Percentiles rank a stretch among this genome's conserved stretches.
Evolutionary conservation across 1,140 invertebrate species (phyloP).

Genomic region (Zaprionus vittiger): DNA sequence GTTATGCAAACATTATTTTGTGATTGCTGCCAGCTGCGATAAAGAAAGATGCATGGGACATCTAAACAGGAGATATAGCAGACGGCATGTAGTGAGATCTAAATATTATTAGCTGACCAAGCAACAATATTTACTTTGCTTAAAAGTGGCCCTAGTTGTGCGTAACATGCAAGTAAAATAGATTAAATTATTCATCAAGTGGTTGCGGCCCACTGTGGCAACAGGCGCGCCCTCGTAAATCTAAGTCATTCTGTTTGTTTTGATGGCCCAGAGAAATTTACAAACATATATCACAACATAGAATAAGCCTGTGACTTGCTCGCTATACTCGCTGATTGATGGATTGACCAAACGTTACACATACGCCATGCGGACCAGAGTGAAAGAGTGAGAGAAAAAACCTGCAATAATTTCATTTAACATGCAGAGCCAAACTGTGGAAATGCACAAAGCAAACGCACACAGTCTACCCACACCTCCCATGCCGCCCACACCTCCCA

Average conservation of each 20-base stretch:
- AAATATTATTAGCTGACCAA: slow-evolving; percentile 2
- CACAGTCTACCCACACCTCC: neutral
- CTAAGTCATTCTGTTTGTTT: slow-evolving; percentile 56
- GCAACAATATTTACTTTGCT: slow-evolving; percentile 1
- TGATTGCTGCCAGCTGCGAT: neutral
- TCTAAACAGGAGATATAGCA: neutral
- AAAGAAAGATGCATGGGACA: neutral
- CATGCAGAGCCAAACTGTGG: slow-evolving; percentile 67
- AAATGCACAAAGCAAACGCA: slow-evolving; percentile 22
- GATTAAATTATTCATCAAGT: slow-evolving; percentile 8
- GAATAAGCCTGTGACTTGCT: slow-evolving; percentile 43
- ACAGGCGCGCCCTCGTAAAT: slow-evolving; percentile 52
- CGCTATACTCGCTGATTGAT: slow-evolving; percentile 64
- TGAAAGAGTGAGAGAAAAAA: slow-evolving; percentile 37
- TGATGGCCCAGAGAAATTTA: slow-evolving; percentile 34
- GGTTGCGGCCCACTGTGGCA: slow-evolving; percentile 23
- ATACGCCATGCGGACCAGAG: slow-evolving; percentile 57
- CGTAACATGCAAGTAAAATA: neutral
- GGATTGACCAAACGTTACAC: slow-evolving; percentile 64
- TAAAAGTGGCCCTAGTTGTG: neutral
- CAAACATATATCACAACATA: slow-evolving; percentile 49
- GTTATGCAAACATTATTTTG: slow-evolving; percentile 2
- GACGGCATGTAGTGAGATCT: neutral
- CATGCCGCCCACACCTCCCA: neutral
- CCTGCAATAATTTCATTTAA: slow-evolving; percentile 78